Evolutionary conservation across 2,797 vertebrate species (phyloP).

Genomic region (Myoxocephalus aenaeus): DNA sequence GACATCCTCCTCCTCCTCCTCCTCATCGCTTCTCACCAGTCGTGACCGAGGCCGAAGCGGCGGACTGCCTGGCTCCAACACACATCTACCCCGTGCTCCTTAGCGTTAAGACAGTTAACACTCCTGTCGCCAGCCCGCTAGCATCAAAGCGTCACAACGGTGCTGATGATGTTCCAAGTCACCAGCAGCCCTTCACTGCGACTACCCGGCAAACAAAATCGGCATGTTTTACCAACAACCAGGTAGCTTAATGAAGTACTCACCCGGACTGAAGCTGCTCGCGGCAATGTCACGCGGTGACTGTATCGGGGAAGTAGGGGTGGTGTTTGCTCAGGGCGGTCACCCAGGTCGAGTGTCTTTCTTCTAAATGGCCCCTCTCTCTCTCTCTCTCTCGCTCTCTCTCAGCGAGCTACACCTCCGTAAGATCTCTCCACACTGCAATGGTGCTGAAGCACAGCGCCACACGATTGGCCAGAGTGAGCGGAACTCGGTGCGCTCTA

Average conservation of each 20-base stretch:
- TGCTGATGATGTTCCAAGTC: constrained; percentile 61
- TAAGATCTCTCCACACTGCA: constrained; percentile 69
- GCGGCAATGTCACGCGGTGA: constrained; percentile 31
- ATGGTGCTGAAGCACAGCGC: constrained; percentile 60
- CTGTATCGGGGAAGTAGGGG: constrained; percentile 2
- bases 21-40: constrained; percentile 43
- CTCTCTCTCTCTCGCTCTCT: not conserved
- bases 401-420: constrained; percentile 54
- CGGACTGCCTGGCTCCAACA: constrained; percentile 20
- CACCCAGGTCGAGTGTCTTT: constrained; percentile 61
- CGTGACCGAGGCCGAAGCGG: constrained; percentile 73
- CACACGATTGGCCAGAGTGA: constrained; percentile 64
- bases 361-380: constrained; percentile 43
- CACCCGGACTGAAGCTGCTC: constrained; percentile 52
- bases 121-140: constrained; percentile 7
- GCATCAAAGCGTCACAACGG: constrained; percentile 23
- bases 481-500: constrained; percentile 61
- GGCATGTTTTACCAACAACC: not conserved
- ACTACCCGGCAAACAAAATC: constrained; percentile 34
- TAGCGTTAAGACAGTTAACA: not conserved
- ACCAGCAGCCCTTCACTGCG: constrained; percentile 41
- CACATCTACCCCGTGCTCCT: constrained; percentile 25
- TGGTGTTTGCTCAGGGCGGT: constrained; percentile 48
- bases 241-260: constrained; percentile 42
- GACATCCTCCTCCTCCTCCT: constrained; percentile 34